A percentile compares a stretch with the other conserved stretches of the same genome.
These are phyloP conservation scores for Idaea straminata DNA, from an alignment of 2,888 invertebrate species.

Conservation along the genomic window DNA sequence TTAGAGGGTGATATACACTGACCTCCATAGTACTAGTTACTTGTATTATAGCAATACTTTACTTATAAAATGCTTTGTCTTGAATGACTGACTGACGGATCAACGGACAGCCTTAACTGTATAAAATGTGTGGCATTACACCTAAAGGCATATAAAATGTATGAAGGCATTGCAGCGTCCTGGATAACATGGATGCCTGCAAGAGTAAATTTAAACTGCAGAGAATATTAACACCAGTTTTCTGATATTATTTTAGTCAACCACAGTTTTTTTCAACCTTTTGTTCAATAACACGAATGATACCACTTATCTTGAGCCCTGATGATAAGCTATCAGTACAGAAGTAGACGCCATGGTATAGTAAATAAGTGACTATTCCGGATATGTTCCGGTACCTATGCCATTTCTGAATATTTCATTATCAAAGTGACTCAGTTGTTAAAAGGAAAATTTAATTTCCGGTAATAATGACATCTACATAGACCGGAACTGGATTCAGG, in stretches of 20 bases:
- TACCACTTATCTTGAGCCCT: conserved; percentile 6
- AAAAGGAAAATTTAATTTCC: background rate
- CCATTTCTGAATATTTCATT: background rate
- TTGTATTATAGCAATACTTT: too few relatives aligned
- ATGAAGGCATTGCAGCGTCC: too few relatives aligned
- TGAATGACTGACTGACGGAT: too few relatives aligned
- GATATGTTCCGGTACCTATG: background rate
- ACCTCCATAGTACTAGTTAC: too few relatives aligned
- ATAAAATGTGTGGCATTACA: too few relatives aligned
- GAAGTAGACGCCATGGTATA: conserved; percentile 13
- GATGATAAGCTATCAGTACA: conserved; percentile 13
- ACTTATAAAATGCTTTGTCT: too few relatives aligned
- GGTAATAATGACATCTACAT: background rate
- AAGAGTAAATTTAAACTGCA: too few relatives aligned
- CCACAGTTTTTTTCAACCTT: background rate
- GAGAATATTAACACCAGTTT: background rate
- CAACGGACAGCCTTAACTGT: too few relatives aligned
- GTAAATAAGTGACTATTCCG: background rate
- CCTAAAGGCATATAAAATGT: too few relatives aligned
- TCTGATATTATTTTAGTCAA: background rate
- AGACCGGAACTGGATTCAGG: background rate
- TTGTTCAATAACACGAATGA: background rate
- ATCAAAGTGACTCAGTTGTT: background rate
- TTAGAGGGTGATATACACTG: too few relatives aligned
- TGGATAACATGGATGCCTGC: too few relatives aligned